A percentile compares a stretch with the other conserved stretches of the same genome.
These are phyloP conservation scores for Gasterosteus nipponicus DNA, from an alignment of 2,113 vertebrate species.

Conservation along the genomic window DNA sequence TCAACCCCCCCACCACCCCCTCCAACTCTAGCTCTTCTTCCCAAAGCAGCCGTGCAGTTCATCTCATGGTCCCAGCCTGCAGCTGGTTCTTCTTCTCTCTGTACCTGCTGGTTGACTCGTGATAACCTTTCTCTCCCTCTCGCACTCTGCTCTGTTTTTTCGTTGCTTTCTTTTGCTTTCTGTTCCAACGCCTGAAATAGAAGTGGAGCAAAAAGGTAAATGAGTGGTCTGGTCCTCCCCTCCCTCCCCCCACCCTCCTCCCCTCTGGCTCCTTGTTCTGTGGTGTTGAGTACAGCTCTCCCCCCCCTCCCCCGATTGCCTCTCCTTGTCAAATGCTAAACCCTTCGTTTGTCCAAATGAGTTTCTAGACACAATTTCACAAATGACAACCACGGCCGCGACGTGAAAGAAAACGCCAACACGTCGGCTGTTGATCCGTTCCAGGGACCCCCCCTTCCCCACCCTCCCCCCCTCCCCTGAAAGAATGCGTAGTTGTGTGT, in stretches of 20 bases:
- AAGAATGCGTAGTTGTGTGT: conserved; percentile 57
- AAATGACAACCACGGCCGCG: conserved; percentile 54
- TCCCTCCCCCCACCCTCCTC: conserved; percentile 80
- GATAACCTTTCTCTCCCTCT: conserved; percentile 98
- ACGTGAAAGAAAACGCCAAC: conserved; percentile 62
- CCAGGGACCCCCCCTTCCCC: conserved; percentile 33
- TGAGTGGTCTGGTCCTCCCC: conserved; percentile 86
- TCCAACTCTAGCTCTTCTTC: conserved; percentile 32
- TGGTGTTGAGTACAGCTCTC: conserved; percentile 78
- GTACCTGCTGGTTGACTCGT: conserved; percentile 92
- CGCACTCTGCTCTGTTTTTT: conserved; percentile 86
- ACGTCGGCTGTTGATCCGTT: conserved; percentile 57
- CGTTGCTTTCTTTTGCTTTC: conserved; percentile 84
- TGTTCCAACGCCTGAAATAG: conserved; percentile 98
- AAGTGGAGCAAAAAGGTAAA: conserved; percentile 99
- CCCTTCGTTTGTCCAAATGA: conserved; percentile 69
- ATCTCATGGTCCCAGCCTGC: conserved; percentile 64
- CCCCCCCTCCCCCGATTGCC: conserved; percentile 64
- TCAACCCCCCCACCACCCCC: conserved; percentile 26
- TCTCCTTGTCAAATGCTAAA: conserved; percentile 72
- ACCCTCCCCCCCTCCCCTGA: too few relatives aligned
- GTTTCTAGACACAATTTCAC: conserved; percentile 60
- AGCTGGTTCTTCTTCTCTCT: conserved; percentile 69
- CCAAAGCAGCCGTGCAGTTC: conserved; percentile 51
- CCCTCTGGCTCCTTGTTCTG: conserved; percentile 78